phyloP scores from a whole-genome alignment of 2,113 vertebrate species.

The Python bivittatus region DNA sequence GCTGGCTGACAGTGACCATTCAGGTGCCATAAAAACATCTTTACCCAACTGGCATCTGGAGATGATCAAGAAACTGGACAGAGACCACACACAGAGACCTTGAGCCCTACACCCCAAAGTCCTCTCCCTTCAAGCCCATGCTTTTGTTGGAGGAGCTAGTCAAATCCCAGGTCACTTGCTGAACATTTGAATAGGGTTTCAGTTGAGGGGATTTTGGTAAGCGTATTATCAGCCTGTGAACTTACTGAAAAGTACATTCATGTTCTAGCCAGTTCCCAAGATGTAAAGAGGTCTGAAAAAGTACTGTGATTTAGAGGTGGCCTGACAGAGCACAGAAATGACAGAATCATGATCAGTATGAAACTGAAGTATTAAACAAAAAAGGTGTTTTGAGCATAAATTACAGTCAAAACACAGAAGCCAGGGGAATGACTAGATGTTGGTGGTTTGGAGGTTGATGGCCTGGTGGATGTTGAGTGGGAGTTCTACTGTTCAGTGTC shows the following conservation, averaged over 20 bases:
- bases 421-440: no score
- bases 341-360: not conserved
- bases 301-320: not conserved
- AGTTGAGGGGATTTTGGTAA: not conserved
- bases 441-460: no score
- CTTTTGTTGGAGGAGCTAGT: not conserved
- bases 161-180: not conserved
- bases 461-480: no score
- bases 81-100: no score
- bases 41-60: not conserved
- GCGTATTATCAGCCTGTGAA: not conserved
- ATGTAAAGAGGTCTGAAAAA: not conserved
- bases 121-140: not conserved
- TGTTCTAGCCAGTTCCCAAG: not conserved
- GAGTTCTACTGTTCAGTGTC: no score
- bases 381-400: no score
- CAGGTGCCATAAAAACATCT: not conserved
- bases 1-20: not conserved
- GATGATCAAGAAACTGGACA: not conserved
- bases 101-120: no score
- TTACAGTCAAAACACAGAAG: no score
- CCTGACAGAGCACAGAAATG: not conserved
- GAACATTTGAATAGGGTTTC: not conserved
- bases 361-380: not conserved
- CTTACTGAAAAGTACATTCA: not conserved